Conservation (phyloP, 2,113 vertebrate species). For the Pristiophorus japonicus region DNA sequence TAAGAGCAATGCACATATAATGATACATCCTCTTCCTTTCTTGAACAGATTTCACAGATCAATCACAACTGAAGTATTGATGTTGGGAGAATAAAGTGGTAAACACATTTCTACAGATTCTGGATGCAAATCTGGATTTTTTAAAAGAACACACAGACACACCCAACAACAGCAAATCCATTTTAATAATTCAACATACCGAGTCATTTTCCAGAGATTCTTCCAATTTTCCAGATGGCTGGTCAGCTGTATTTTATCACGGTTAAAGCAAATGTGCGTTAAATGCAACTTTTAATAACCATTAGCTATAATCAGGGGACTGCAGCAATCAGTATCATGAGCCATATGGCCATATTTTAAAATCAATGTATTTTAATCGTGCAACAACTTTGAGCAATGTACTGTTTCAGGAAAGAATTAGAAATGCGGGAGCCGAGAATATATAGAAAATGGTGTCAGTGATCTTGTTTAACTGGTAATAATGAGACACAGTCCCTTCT, state of each 20-base stretch:
- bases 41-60: not conserved
- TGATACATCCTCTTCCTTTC: not conserved
- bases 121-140: not conserved
- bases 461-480: not conserved
- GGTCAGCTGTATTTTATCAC: conserved; percentile 24
- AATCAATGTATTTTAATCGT: not conserved
- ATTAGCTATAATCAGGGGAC: not conserved
- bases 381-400: not conserved
- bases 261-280: not conserved
- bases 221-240: conserved; percentile 17
- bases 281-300: not conserved
- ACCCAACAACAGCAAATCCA: not conserved
- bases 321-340: not conserved
- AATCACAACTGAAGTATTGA: not conserved
- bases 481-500: not conserved
- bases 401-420: not conserved
- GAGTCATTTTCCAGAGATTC: conserved; percentile 17
- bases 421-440: not conserved
- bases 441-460: not conserved
- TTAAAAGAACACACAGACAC: not conserved
- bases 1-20: not conserved
- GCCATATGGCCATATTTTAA: conserved; percentile 18
- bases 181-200: not conserved
- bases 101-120: not conserved
- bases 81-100: not conserved